A percentile compares a stretch with the other conserved stretches of the same genome.
Evolutionary conservation across 1,140 invertebrate species (phyloP).

Genomic region (Bombus huntii): DNA sequence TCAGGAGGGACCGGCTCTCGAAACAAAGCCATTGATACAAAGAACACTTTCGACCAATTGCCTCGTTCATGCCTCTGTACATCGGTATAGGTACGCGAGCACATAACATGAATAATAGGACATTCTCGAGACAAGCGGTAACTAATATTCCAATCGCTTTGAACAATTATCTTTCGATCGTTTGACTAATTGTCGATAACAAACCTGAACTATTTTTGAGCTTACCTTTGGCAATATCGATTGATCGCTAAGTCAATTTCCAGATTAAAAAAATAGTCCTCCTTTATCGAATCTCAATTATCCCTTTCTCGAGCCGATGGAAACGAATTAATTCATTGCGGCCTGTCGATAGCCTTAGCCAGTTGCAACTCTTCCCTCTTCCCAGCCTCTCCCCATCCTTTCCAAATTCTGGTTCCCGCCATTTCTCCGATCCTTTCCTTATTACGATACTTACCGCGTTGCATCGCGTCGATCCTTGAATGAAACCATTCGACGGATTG

Average conservation of each 20-base stretch:
- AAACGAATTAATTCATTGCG: neutral
- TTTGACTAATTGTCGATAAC: neutral
- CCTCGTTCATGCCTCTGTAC: too few relatives aligned
- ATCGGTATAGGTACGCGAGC: neutral
- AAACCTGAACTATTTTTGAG: neutral
- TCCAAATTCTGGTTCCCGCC: neutral
- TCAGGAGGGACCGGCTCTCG: neutral
- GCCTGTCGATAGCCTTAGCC: neutral
- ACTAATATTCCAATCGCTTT: neutral
- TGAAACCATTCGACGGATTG: neutral
- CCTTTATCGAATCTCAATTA: neutral
- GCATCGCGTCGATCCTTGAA: neutral
- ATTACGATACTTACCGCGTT: neutral
- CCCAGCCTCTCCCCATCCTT: neutral
- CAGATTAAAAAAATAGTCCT: neutral
- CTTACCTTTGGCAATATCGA: too few relatives aligned
- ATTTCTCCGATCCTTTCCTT: too few relatives aligned
- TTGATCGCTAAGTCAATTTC: neutral
- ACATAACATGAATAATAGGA: neutral
- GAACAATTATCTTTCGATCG: neutral
- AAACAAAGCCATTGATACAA: neutral
- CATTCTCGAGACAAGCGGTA: neutral
- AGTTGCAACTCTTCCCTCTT: neutral
- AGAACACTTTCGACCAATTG: neutral
- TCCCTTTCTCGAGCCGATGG: neutral